These are phyloP conservation scores for Chelon labrosus DNA, from an alignment of 2,797 vertebrate species.

Conservation along the genomic window DNA sequence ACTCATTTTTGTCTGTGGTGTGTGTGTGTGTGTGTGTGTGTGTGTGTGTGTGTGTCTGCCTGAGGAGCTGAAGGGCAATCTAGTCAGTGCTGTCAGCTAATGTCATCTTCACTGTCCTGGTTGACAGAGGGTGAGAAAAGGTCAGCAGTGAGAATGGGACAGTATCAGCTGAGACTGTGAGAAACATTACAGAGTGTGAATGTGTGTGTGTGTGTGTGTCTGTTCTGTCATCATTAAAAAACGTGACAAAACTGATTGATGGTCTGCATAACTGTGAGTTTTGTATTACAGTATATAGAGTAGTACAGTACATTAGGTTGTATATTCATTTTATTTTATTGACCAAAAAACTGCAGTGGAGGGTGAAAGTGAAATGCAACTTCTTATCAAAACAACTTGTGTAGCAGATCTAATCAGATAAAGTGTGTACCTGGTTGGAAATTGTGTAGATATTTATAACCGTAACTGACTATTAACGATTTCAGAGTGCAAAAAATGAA, in stretches of 20 bases:
- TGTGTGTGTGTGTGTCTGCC: conserved; percentile 6
- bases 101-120: conserved; percentile 47
- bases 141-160: conserved; percentile 33
- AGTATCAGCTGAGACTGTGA: conserved; percentile 29
- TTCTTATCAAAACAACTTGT: no score
- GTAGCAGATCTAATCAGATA: background rate
- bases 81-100: conserved; percentile 58
- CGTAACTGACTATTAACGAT: background rate
- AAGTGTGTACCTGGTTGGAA: background rate
- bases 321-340: no score
- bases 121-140: conserved; percentile 42
- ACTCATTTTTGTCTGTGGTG: background rate
- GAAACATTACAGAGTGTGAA: conserved; percentile 3
- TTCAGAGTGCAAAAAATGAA: conserved; percentile 18
- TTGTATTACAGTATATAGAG: no score
- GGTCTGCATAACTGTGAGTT: no score
- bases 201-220: background rate
- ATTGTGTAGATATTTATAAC: conserved; percentile 6
- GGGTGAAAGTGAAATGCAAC: no score
- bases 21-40: conserved; percentile 8
- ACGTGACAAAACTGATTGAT: no score
- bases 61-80: conserved; percentile 52
- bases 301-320: no score
- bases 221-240: background rate
- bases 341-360: no score